phyloP scores from a whole-genome alignment of 2,888 invertebrate genomes.

The Temnothorax rugatulus region DNA sequence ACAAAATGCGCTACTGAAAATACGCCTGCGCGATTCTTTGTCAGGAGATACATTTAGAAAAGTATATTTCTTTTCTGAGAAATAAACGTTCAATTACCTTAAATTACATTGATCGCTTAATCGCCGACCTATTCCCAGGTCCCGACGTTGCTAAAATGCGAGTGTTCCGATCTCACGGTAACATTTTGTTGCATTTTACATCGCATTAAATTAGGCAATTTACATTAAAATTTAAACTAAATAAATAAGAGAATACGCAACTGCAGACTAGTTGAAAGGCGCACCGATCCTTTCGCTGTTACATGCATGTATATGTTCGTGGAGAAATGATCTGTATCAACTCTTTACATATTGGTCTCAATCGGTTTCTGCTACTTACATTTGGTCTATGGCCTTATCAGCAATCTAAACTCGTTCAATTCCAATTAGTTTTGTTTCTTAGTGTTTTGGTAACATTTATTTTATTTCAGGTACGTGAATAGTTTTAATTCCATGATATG shows the following conservation, averaged over 20 bases:
- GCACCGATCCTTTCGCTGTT: neutral
- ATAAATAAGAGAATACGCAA: too few relatives aligned
- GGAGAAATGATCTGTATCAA: neutral
- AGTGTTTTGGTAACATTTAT: neutral
- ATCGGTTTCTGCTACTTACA: neutral
- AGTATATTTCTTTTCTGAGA: neutral
- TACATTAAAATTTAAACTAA: neutral
- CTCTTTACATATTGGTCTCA: neutral
- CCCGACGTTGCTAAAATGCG: neutral
- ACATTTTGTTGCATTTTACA: neutral
- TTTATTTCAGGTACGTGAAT: neutral
- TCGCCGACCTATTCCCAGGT: neutral
- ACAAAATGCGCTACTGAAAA: neutral
- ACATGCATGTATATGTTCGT: neutral
- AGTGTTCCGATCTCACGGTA: neutral
- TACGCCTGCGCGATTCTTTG: neutral
- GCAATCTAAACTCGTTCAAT: neutral
- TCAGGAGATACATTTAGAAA: neutral
- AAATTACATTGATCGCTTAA: neutral
- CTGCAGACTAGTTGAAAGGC: neutral
- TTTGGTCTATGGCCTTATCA: constrained; percentile 26
- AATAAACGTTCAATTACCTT: neutral
- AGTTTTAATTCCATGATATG: too few relatives aligned
- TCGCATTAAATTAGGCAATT: neutral
- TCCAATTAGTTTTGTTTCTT: neutral